Base-by-base conservation (phyloP, 1,140 invertebrate genomes). In the Heliconius nattereri region DNA sequence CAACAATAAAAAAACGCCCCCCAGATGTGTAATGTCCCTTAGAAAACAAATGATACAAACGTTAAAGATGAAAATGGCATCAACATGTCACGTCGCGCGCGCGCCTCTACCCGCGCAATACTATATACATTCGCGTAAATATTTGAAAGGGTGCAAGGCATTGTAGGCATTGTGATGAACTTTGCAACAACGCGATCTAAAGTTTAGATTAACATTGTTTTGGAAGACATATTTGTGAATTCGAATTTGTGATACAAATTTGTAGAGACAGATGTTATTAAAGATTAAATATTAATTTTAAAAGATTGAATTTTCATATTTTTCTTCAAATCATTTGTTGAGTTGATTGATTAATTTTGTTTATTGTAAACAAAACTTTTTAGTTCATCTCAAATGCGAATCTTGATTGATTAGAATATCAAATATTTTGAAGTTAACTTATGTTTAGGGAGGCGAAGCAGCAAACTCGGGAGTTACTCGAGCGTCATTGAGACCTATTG, bases 81-180 rank as follows among this genome's bases (percentile, higher is more conserved):
- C 84, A 88, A 88, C 76, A 83, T 86, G 84, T 87, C 85, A 86
- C 82, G 80, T 71, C 70, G 70, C 78, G 78, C 84, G 82, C 78
- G 70, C 83, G 81, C 54, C 73, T 73, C 75, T 66, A 52, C 72
- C 32, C 32, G 35, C 66, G 71, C 78, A 80, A 81, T 85, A 81
- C 79, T 81, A 83, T 80, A 37, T 77, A 73, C 74, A 71, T 73
- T n/a, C 20, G 37, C 70, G 73, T 85, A 80, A 81, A 85, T 83
- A 85, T 81, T 85, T 85, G 49, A 85, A 74, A 72, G 32, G 70
- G 11, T 70, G 66, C 71, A 78, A 45, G 49, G 81, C 54, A 82
- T 66, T 66, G 11, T 66, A 66, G 60, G 23, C 60, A 29, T 66
- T 66, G 60, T 29, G 60, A 29, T 16, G 13, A 26, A 66, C 13